Base-by-base conservation (phyloP, 2,113 vertebrate species). In the Pholis gunnellus region DNA sequence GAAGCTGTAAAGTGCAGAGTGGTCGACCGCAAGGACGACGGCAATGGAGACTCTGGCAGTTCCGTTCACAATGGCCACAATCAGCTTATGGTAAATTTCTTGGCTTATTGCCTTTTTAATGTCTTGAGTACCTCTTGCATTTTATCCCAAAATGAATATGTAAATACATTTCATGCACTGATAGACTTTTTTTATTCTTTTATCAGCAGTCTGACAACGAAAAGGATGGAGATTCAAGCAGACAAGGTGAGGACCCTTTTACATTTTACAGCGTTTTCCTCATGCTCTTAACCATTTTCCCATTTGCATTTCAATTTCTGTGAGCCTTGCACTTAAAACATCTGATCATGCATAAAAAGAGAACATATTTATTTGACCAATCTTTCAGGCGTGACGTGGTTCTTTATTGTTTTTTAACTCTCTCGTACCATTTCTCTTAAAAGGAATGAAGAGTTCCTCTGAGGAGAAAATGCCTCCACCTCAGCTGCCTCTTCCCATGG, bases 1-100 rank as follows among this genome's bases (percentile, higher is more conserved):
- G 98, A 99, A 40, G 98, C 98, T 0, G 97, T 99, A 48, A 99
- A 99, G 94, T 99, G 98, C 88, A 95, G 98, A 8, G 97, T 99
- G 1, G 97, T 99, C 5, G 98, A 99, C 83, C 97, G 97, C 15
- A 99, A 99, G 86, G 98, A 99, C 42, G 98, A 99, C 54, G 97
- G 97, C 82, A 99, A 98, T 3, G 98, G 97, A 71, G 97, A 99
- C 88, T 99, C 98, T 0, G 97, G 97, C 63, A 98, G 97, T 78
- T 99, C 98, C 1, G 97, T 95, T 83, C 98, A 99, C 95, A 99
- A 99, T 0, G 97, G 97, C 80, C 97, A 99, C n/a, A 96, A 96
- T 64, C 98, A 99, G 94, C 96, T 96, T 29, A 97, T 97, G 98
- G 98, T 99, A 96, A 83, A 81, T 88, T 84, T 84, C 52, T 87